phyloP scores from a whole-genome alignment of 2,797 vertebrate genomes.

The Halcyon badia region DNA sequence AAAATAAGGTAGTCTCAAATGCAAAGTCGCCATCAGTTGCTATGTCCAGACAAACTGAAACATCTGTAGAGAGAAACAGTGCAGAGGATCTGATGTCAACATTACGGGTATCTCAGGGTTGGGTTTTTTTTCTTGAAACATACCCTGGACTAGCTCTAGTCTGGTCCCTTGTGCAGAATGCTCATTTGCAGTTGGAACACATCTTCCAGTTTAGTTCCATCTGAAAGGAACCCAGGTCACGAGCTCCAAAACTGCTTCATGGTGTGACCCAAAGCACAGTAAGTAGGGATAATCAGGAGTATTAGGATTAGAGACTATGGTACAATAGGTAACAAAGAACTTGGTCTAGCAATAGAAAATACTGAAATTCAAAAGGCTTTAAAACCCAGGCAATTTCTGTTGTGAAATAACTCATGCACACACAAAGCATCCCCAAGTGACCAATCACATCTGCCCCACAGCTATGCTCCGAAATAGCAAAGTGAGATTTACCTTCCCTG shows the following conservation, averaged over 20 bases:
- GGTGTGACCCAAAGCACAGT: slow-evolving; percentile 2
- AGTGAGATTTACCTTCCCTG: not conserved
- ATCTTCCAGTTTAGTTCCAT: slow-evolving; percentile 18
- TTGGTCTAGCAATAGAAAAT: slow-evolving; percentile 2
- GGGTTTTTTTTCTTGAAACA: not conserved
- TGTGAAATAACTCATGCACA: slow-evolving; percentile 5
- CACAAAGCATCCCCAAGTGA: slow-evolving; percentile 2
- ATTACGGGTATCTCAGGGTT: not conserved
- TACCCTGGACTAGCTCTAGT: not conserved
- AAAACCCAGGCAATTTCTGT: not conserved
- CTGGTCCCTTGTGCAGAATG: not conserved
- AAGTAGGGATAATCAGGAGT: slow-evolving; percentile 39
- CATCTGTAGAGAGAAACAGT: not conserved
- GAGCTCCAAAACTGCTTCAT: not conserved
- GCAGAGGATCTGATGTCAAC: not conserved
- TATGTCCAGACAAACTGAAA: not conserved
- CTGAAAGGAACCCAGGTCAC: slow-evolving; percentile 9
- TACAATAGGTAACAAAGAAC: slow-evolving; percentile 42
- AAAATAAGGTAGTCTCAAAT: not conserved
- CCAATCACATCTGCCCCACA: not conserved
- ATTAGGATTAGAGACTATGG: slow-evolving; percentile 23
- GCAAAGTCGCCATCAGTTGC: not conserved
- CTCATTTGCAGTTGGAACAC: slow-evolving; percentile 46
- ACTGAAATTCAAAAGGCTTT: slow-evolving; percentile 24
- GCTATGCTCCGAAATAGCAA: not conserved